Percentiles rank a stretch among this genome's conserved stretches.
Conservation (phyloP, 92 coral and sea anemone genomes). For the Epizoanthus ramosus region DNA sequence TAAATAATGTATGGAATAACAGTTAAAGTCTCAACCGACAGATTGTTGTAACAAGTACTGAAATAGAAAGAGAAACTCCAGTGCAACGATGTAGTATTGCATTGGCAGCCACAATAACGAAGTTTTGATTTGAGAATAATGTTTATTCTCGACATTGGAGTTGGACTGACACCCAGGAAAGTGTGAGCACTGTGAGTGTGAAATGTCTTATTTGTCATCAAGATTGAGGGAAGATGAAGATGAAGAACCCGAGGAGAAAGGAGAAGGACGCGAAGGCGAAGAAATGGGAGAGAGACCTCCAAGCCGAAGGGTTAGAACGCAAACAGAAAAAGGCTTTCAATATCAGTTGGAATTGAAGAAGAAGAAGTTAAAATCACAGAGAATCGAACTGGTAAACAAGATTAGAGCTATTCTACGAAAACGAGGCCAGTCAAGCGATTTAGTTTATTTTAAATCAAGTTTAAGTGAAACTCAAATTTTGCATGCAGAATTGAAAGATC, state of each 20-base stretch:
- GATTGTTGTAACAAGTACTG: background rate
- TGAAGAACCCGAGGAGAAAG: constrained; percentile 25
- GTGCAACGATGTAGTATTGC: too few species aligned
- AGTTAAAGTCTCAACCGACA: background rate
- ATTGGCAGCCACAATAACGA: background rate
- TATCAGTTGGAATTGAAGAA: too few species aligned
- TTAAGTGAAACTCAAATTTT: constrained; percentile 28
- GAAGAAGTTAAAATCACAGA: too few species aligned
- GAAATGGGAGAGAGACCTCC: too few species aligned
- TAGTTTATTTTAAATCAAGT: background rate
- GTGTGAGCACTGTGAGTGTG: background rate
- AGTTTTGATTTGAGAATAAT: constrained; percentile 3
- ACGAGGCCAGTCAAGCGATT: constrained; percentile 32
- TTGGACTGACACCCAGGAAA: constrained; percentile 11
- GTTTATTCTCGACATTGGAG: constrained; percentile 4
- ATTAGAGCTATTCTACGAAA: constrained; percentile 32
- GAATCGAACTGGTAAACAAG: background rate
- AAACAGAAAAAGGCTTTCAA: too few species aligned
- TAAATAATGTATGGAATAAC: constrained; percentile 4
- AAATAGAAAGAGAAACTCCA: too few species aligned
- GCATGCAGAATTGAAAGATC: constrained; percentile 20
- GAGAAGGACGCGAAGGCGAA: background rate
- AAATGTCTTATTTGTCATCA: background rate
- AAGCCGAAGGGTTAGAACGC: too few species aligned
- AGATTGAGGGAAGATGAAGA: constrained; percentile 20